Conservation (phyloP, 1,140 invertebrate genomes). For the Homarus americanus region DNA sequence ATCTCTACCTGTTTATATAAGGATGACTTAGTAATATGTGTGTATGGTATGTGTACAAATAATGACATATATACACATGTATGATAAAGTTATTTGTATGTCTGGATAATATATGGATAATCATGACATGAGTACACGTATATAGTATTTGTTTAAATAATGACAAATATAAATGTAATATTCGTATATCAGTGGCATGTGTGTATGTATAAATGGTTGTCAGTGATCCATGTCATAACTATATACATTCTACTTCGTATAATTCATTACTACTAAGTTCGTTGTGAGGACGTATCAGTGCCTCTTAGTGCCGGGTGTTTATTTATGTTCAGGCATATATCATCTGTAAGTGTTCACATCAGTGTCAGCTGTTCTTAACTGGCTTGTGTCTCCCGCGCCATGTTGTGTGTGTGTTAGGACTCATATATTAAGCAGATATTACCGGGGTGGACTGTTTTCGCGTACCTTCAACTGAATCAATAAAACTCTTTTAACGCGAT, state of each 20-base stretch:
- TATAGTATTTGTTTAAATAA: too few relatives aligned
- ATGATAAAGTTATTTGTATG: too few relatives aligned
- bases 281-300: not conserved
- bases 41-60: not conserved
- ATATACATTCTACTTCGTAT: not conserved
- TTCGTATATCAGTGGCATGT: not conserved
- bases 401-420: conserved; percentile 21
- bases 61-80: too few relatives aligned
- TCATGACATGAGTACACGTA: too few relatives aligned
- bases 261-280: not conserved
- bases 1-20: too few relatives aligned
- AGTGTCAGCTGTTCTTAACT: not conserved
- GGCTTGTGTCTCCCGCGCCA: not conserved
- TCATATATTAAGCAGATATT: too few relatives aligned
- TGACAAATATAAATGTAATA: too few relatives aligned
- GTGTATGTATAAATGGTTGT: not conserved
- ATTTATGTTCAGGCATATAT: not conserved
- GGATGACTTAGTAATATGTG: too few relatives aligned
- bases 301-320: not conserved
- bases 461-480: not conserved
- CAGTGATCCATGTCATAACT: not conserved
- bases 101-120: too few relatives aligned
- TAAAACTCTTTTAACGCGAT: too few relatives aligned
- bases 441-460: not conserved
- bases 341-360: not conserved